A percentile compares a stretch with the other conserved stretches of the same genome.
Evolutionary conservation across 2,113 vertebrate genomes (phyloP).

Genomic region (Embiotoca jacksoni): DNA sequence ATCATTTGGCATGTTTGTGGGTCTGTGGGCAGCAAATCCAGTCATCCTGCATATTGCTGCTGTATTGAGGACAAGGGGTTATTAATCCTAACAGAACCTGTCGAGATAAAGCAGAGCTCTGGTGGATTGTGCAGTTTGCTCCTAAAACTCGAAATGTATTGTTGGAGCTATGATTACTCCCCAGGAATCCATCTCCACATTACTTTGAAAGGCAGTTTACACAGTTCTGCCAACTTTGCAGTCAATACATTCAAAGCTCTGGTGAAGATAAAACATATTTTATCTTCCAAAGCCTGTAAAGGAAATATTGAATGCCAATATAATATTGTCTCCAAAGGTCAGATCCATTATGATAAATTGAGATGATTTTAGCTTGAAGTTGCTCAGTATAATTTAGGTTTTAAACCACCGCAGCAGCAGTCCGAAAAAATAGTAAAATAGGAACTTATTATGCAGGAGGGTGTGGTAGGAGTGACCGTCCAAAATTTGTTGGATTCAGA

Average conservation of each 20-base stretch:
- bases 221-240: constrained; percentile 12
- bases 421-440: not conserved
- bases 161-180: constrained; percentile 40
- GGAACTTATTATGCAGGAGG: too few relatives aligned
- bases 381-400: not conserved
- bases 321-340: constrained; percentile 51
- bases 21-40: constrained; percentile 42
- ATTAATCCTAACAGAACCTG: constrained; percentile 63
- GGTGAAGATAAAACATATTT: constrained; percentile 29
- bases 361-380: not conserved
- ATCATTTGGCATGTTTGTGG: constrained; percentile 53
- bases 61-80: constrained; percentile 63
- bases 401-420: constrained; percentile 3
- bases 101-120: constrained; percentile 62
- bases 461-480: too few relatives aligned
- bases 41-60: constrained; percentile 51
- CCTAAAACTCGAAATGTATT: constrained; percentile 60
- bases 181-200: constrained; percentile 42
- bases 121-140: constrained; percentile 36
- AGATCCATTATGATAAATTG: constrained; percentile 39
- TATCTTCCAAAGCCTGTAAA: constrained; percentile 36
- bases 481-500: too few relatives aligned
- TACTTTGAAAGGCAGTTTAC: constrained; percentile 43
- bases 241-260: constrained; percentile 31
- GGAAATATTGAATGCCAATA: constrained; percentile 49